A percentile compares a stretch with the other conserved stretches of the same genome.
These are phyloP conservation scores for Pipra filicauda DNA, from an alignment of 2,113 vertebrate species.

Conservation along the genomic window DNA sequence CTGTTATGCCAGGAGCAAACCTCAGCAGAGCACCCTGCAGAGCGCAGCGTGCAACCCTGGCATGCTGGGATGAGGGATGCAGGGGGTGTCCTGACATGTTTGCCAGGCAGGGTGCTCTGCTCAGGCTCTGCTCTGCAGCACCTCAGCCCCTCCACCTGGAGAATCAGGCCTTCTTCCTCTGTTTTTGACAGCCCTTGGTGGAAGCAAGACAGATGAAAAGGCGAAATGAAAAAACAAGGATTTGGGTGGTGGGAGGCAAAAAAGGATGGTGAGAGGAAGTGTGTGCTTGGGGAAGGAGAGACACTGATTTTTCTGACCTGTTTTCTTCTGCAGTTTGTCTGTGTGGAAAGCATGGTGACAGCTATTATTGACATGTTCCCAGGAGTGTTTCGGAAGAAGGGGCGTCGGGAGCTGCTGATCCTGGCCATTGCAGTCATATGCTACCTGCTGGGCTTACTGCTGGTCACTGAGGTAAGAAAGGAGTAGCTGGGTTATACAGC, in stretches of 20 bases:
- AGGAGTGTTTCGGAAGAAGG: constrained; percentile 76
- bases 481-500: not conserved
- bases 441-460: constrained; percentile 86
- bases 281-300: not conserved
- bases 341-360: constrained; percentile 90
- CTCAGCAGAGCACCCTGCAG: not conserved
- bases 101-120: not conserved
- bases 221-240: not conserved
- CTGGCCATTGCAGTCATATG: constrained; percentile 77
- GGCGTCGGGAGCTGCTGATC: constrained; percentile 82
- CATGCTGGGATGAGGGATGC: rapidly evolving
- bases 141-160: not conserved
- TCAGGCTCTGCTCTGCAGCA: not conserved
- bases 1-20: not conserved
- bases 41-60: not conserved
- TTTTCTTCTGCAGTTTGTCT: constrained; percentile 82
- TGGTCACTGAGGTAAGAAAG: constrained; percentile 83
- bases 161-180: not conserved
- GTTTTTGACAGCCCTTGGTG: not conserved
- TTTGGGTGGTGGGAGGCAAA: not conserved
- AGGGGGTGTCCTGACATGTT: not conserved
- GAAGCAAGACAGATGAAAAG: not conserved
- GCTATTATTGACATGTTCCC: constrained; percentile 88
- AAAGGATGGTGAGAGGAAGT: not conserved
- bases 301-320: not conserved